A percentile compares a stretch with the other conserved stretches of the same genome.
Conservation (phyloP, 1,140 invertebrate species). For the Sesamia nonagrioides region DNA sequence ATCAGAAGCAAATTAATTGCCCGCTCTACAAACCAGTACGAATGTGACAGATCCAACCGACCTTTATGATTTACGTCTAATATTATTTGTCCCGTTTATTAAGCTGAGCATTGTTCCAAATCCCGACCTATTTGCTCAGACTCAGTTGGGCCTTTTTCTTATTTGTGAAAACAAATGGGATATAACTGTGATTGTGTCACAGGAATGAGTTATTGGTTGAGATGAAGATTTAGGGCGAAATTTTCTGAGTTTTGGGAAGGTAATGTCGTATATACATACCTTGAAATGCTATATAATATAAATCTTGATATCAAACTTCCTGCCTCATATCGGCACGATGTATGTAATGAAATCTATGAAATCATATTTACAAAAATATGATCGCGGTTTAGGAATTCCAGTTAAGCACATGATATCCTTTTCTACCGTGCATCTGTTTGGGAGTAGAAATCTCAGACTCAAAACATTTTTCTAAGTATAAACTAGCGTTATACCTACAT, state of each 20-base stretch:
- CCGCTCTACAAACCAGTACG: background rate
- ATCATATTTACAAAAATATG: no score
- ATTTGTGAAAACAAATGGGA: constrained; percentile 32
- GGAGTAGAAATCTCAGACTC: no score
- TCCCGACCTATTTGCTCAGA: background rate
- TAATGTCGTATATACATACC: background rate
- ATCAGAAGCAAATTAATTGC: constrained; percentile 17
- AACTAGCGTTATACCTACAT: no score
- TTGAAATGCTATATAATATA: background rate
- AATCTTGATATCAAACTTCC: no score
- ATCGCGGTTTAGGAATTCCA: no score
- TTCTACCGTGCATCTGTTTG: no score
- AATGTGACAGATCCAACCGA: constrained; percentile 22
- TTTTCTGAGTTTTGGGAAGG: background rate
- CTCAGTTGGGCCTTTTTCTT: constrained; percentile 29
- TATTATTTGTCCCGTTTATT: constrained; percentile 9
- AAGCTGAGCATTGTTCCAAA: background rate
- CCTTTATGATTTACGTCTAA: constrained; percentile 21
- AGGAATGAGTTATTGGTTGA: constrained; percentile 12
- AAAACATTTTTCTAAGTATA: no score
- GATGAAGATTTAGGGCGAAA: background rate
- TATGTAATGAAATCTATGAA: no score
- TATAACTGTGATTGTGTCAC: constrained; percentile 32
- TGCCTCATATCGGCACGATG: no score
- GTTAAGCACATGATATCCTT: no score